Evolutionary conservation across 2,113 vertebrate species (phyloP), one percentile per base, ranked within the genome.

Genomic region (Etheostoma cragini): DNA sequence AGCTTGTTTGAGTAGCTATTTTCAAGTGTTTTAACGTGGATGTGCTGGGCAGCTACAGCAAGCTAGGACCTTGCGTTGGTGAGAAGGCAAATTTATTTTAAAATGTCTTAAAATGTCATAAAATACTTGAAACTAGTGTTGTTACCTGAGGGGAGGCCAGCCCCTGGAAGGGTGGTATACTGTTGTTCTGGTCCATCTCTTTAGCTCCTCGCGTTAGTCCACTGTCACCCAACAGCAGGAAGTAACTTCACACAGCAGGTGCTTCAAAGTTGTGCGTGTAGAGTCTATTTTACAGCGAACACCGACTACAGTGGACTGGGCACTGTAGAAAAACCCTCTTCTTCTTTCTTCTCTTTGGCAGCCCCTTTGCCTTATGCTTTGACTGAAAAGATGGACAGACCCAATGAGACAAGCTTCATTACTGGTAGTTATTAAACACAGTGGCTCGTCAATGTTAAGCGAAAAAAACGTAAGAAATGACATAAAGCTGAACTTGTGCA

Each of bases 151-250:
- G 97, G 38, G 98, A 99, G n/a, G 97, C 96, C 93, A 99, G 89
- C 30, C 97, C 97, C 95, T 97, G 98, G 76, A 98, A 99, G 11
- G 97, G 89, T 5, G 97, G 96, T 81, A 98, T 90, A 89, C 97
- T 98, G 95, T 96, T 99, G 94, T 98, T 99, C 92, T 98, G 98
- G 94, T 99, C 98, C 98, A 99, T 99, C 13, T 86, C 80, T 87
- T 85, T 54, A 77, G 76, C 19, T 57, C 49, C 6, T 70, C 53
- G n/a, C 45, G 54, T 92, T 93, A 88, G 83, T 88, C 79, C 81
- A 82, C 87, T 77, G 80, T 84, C 82, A 76, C 68, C 56, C 4
- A 68, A 33, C 54, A 84, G 69, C 74, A 87, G 86, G 52, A 11
- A 60, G 24, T 21, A 42, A 47, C 5, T 68, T 54, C 0, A 61